Evolutionary conservation across 1,140 invertebrate species (phyloP), one percentile per base, ranked within the genome.

Genomic region (Neelides sp.): DNA sequence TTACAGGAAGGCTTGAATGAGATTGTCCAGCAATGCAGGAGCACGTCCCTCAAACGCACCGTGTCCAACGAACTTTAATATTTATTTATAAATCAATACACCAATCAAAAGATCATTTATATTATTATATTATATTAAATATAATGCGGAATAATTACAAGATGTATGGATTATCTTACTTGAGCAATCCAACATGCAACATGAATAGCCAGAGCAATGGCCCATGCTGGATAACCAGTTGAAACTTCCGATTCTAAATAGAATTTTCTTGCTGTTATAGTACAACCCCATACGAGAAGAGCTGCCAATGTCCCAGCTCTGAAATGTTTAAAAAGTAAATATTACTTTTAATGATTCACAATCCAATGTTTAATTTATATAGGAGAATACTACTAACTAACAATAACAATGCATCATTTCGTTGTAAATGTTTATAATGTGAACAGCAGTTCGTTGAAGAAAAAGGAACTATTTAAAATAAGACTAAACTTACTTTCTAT

Each of bases 1-100:
- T 59, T 53, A 58, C 57, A 58, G 36, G 19, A 58, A 48, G 10
- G 56, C 59, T 52, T 62, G 61, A 15, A 52, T 23, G 10, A 58
- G 23, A 41, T 55, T 61, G 39, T 62, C 61, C 2, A 62, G 32
- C 1, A 62, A 48, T 4, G 61, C 61, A 22, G 61, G 59, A 23
- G 59, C 57, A n/a, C 61, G 37, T n/a, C 55, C 58, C 55, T 62
- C 61, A 43, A 62, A 62, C 1, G 46, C 44, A 32, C 61, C 61
- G 49, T 62, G 61, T 8, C 61, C 61, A 28, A 62, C 12, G 45
- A 62, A 62, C 54, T 61, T 40, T n/a, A n/a, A n/a, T n/a, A n/a
- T n/a, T n/a, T n/a, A n/a, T n/a, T n/a, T n/a, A n/a, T n/a, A n/a
- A n/a, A n/a, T n/a, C n/a, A n/a, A n/a, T n/a, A n/a, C n/a, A n/a